phyloP scores from a whole-genome alignment of 2,888 invertebrate genomes.

The Noctua janthina region DNA sequence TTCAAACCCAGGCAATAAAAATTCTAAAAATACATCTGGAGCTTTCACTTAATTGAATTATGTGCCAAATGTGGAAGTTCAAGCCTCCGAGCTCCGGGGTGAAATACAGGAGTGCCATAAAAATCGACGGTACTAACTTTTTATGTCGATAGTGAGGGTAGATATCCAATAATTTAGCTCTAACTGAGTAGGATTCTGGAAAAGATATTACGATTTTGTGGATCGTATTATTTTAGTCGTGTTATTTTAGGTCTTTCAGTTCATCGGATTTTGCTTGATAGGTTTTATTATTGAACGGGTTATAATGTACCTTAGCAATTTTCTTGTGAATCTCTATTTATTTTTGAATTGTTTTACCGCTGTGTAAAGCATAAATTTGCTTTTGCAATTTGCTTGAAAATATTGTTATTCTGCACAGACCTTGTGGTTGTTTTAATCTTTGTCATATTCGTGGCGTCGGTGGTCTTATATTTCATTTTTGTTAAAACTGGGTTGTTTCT shows the following conservation, averaged over 20 bases:
- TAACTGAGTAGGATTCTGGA: conserved; percentile 42
- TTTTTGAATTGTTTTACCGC: background rate
- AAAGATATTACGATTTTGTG: conserved; percentile 26
- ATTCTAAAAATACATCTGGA: conserved; percentile 28
- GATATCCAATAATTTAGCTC: conserved; percentile 54
- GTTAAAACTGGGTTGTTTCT: background rate
- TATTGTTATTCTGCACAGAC: conserved; percentile 5
- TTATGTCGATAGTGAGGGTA: conserved; percentile 51
- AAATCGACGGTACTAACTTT: conserved; percentile 44
- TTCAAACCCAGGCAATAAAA: background rate
- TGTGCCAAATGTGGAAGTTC: conserved; percentile 35
- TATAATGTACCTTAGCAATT: background rate
- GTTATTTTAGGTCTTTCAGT: conserved; percentile 27
- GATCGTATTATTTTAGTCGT: conserved; percentile 30
- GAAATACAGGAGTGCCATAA: conserved; percentile 44
- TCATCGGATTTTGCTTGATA: conserved; percentile 12
- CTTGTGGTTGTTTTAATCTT: conserved; percentile 28
- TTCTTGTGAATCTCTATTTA: conserved; percentile 2
- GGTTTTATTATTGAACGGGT: conserved; percentile 26
- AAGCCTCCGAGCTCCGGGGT: conserved; percentile 4
- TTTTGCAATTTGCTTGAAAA: background rate
- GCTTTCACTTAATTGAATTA: conserved; percentile 38
- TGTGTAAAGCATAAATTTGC: background rate
- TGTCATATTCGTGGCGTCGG: background rate
- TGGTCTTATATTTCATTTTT: conserved; percentile 7